A percentile compares a stretch with the other conserved stretches of the same genome.
phyloP scores from a whole-genome alignment of 1,140 invertebrate species.

The Trachymyrmex septentrionalis region DNA sequence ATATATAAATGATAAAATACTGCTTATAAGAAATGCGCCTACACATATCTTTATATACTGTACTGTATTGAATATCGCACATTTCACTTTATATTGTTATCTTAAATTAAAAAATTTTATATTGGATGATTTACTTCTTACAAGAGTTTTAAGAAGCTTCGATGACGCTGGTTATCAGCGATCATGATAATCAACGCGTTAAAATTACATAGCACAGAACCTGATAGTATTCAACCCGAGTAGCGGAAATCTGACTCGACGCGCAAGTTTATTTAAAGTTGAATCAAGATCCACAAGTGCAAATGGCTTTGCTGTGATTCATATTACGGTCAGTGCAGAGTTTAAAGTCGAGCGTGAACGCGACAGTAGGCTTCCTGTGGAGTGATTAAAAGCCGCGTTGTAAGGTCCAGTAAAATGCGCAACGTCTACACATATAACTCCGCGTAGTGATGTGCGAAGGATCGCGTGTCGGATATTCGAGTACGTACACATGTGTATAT shows the following conservation, averaged over 20 bases:
- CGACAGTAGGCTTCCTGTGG: slow-evolving; percentile 7
- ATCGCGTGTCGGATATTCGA: not conserved
- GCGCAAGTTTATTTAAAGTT: not conserved
- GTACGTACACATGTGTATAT: not conserved
- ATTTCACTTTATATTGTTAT: too few relatives aligned
- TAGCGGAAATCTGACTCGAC: not conserved
- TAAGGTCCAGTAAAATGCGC: not conserved
- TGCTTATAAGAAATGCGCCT: too few relatives aligned
- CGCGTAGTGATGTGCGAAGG: not conserved
- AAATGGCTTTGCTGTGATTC: slow-evolving; percentile 33
- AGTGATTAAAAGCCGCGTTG: not conserved
- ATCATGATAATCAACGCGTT: not conserved
- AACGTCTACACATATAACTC: not conserved
- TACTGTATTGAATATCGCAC: too few relatives aligned
- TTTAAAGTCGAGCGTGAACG: slow-evolving; percentile 34
- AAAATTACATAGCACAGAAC: not conserved
- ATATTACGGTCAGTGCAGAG: slow-evolving; percentile 5
- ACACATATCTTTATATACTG: too few relatives aligned
- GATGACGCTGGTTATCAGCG: not conserved
- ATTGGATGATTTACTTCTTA: not conserved
- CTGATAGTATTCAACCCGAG: not conserved
- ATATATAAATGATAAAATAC: too few relatives aligned
- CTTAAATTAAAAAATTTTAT: not conserved
- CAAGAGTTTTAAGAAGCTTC: not conserved
- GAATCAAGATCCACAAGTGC: slow-evolving; percentile 8